Evolutionary conservation across 2,797 vertebrate genomes (phyloP).

Genomic region (Pangasius mekongensis): DNA sequence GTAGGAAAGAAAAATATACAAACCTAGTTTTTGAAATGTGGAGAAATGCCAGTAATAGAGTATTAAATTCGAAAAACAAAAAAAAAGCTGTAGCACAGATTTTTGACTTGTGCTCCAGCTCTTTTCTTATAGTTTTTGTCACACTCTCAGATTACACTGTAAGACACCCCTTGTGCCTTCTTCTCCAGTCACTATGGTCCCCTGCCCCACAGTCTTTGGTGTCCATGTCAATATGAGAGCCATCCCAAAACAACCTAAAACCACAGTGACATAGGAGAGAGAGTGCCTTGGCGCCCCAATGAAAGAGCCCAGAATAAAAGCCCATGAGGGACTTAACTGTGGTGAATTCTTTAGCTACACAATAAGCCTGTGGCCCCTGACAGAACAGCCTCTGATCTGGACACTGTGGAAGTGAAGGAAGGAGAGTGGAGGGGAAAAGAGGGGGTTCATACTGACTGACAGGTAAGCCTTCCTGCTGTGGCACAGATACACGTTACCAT

Average conservation of each 20-base stretch:
- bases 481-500: conserved; percentile 46
- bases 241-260: conserved; percentile 59
- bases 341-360: conserved; percentile 62
- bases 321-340: conserved; percentile 56
- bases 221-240: conserved; percentile 60
- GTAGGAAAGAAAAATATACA: background rate
- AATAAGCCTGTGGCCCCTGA: conserved; percentile 63
- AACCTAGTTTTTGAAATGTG: background rate
- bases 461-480: conserved; percentile 60
- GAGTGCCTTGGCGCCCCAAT: conserved; percentile 43
- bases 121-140: conserved; percentile 16
- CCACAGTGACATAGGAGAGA: conserved; percentile 51
- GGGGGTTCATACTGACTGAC: conserved; percentile 50
- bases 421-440: conserved; percentile 27
- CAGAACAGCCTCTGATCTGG: conserved; percentile 61
- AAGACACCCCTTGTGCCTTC: conserved; percentile 30
- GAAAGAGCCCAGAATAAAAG: conserved; percentile 55
- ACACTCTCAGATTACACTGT: conserved; percentile 27
- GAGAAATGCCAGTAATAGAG: background rate
- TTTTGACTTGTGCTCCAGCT: background rate
- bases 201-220: conserved; percentile 54
- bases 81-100: background rate
- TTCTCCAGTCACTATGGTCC: conserved; percentile 30
- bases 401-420: conserved; percentile 54
- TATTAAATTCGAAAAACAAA: background rate